Percentiles rank a stretch among this genome's conserved stretches.
Evolutionary conservation across 1,140 invertebrate genomes (phyloP).

Genomic region (Drosophila pallidifrons): DNA sequence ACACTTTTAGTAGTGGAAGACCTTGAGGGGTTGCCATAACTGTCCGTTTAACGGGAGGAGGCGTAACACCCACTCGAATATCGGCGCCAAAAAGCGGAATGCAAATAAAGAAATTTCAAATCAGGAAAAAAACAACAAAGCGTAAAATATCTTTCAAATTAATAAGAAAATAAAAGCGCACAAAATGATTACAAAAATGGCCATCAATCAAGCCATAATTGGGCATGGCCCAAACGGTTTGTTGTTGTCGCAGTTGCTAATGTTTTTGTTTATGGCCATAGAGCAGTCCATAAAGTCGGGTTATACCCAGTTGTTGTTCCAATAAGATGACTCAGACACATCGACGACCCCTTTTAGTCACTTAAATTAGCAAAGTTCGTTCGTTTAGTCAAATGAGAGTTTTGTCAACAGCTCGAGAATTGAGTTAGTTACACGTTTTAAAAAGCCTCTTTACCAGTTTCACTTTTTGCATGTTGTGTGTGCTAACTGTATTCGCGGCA

Average conservation of each 20-base stretch:
- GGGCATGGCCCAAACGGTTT: conserved; percentile 11
- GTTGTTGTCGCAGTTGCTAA: conserved; percentile 18
- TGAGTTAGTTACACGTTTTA: not conserved
- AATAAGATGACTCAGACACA: conserved; percentile 39
- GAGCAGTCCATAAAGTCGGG: conserved; percentile 34
- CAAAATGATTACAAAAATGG: conserved; percentile 57
- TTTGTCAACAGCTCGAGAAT: conserved; percentile 40
- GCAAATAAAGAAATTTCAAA: conserved; percentile 45
- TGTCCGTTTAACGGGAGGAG: not conserved
- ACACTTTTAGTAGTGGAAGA: not conserved
- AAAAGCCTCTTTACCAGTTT: conserved; percentile 68
- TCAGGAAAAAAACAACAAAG: conserved; percentile 10
- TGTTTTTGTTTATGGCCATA: conserved; percentile 11
- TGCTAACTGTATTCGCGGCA: not conserved
- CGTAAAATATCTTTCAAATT: not conserved
- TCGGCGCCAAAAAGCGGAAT: conserved; percentile 7
- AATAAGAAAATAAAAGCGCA: conserved; percentile 47
- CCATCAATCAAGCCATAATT: conserved; percentile 58
- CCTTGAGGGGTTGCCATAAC: conserved; percentile 9
- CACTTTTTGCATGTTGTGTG: conserved; percentile 64
- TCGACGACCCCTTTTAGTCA: not conserved
- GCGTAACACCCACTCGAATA: conserved; percentile 35
- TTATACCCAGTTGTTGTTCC: conserved; percentile 46
- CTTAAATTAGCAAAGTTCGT: not conserved
- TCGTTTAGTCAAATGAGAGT: conserved; percentile 5